A percentile compares a stretch with the other conserved stretches of the same genome.
These are phyloP conservation scores for Sciurus niger DNA, from an alignment of 2,113 vertebrate species.

Conservation along the genomic window DNA sequence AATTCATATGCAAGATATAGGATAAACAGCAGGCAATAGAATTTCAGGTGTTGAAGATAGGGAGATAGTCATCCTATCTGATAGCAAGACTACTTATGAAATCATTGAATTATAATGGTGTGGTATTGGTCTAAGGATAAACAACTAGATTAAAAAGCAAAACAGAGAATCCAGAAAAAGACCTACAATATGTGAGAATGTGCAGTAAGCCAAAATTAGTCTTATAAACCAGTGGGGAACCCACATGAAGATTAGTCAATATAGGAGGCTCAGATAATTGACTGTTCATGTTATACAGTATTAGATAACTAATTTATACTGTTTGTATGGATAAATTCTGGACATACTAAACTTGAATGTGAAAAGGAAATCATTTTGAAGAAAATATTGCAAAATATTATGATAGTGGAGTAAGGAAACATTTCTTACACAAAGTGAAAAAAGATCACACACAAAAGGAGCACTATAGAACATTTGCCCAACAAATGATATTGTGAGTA, in stretches of 20 bases:
- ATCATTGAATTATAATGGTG: background rate
- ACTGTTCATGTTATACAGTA: background rate
- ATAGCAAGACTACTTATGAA: conserved; percentile 8
- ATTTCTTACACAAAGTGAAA: background rate
- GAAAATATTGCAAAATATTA: background rate
- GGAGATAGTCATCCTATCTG: background rate
- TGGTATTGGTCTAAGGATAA: background rate
- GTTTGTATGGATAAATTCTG: background rate
- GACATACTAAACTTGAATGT: background rate
- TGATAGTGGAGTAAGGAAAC: background rate
- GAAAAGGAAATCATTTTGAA: background rate
- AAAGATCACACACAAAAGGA: background rate
- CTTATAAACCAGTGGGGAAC: background rate
- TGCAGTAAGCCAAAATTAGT: background rate
- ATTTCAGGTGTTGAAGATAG: background rate
- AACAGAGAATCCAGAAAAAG: background rate
- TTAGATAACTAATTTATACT: background rate
- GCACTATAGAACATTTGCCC: background rate
- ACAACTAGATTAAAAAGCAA: background rate
- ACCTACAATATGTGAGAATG: background rate
- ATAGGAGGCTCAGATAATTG: conserved; percentile 6
- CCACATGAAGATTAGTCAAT: background rate
- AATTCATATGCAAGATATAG: background rate
- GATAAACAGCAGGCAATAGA: background rate
- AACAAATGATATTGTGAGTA: background rate